Conservation (phyloP, 2,888 invertebrate genomes). For the Cylloceria caligata region DNA sequence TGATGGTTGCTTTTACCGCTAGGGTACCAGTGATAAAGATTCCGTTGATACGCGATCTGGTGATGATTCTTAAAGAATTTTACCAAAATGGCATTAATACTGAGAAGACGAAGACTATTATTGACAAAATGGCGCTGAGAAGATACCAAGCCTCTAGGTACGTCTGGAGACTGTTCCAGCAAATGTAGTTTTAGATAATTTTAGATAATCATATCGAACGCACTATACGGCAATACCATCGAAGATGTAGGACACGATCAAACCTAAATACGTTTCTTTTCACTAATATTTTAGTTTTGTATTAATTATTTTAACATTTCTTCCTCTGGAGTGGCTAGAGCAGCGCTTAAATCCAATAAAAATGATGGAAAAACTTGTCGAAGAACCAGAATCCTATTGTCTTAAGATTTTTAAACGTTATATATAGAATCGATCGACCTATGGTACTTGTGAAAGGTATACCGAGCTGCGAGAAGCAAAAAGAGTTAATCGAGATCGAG, state of each 20-base stretch:
- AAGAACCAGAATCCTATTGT: constrained; percentile 90
- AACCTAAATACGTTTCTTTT: constrained; percentile 25
- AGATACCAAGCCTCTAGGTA: too few species aligned
- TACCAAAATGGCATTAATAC: constrained; percentile 88
- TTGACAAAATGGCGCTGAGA: constrained; percentile 90
- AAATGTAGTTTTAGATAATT: not conserved
- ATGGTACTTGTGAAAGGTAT: constrained; percentile 88
- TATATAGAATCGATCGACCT: constrained; percentile 88
- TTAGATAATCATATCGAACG: constrained; percentile 74
- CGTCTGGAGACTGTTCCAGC: constrained; percentile 83
- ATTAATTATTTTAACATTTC: not conserved
- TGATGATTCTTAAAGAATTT: constrained; percentile 85
- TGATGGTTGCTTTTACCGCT: too few species aligned
- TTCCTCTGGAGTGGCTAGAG: constrained; percentile 86
- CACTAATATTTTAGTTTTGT: constrained; percentile 10
- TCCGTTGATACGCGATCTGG: constrained; percentile 87
- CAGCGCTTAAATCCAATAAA: constrained; percentile 89
- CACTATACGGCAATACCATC: constrained; percentile 91
- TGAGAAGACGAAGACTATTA: constrained; percentile 90
- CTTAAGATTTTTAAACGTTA: constrained; percentile 88
- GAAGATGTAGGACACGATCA: constrained; percentile 88
- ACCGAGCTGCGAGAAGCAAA: constrained; percentile 88
- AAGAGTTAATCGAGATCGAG: constrained; percentile 90
- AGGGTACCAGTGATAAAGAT: constrained; percentile 89
- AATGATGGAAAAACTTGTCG: constrained; percentile 87